These are phyloP conservation scores for Caenorhabditis plicata DNA, from an alignment of 2,888 invertebrate genomes.

Conservation along the genomic window DNA sequence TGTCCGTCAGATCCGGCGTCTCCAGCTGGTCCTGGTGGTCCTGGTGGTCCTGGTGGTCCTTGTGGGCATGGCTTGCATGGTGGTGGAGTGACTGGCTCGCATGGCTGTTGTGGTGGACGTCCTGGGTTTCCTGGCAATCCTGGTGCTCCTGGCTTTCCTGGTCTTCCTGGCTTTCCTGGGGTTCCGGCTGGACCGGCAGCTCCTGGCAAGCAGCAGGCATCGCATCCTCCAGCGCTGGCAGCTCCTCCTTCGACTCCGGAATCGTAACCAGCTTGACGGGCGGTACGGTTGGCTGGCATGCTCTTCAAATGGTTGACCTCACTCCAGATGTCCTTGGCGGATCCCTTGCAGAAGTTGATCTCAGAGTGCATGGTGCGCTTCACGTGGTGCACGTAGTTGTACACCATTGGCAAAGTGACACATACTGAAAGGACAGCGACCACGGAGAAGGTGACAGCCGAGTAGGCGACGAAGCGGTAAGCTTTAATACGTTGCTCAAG, in stretches of 20 bases:
- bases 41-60: slow-evolving; percentile 53
- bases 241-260: slow-evolving; percentile 33
- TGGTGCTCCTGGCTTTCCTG: slow-evolving; percentile 54
- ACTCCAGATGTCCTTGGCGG: slow-evolving; percentile 44
- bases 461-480: slow-evolving; percentile 15
- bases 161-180: slow-evolving; percentile 40
- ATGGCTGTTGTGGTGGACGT: slow-evolving; percentile 47
- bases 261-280: slow-evolving; percentile 51
- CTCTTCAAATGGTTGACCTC: slow-evolving; percentile 49
- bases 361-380: slow-evolving; percentile 33
- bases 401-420: slow-evolving; percentile 39
- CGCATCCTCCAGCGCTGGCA: slow-evolving; percentile 43
- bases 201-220: slow-evolving; percentile 55
- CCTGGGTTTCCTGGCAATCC: slow-evolving; percentile 55
- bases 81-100: slow-evolving; percentile 55
- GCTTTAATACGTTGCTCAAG: slow-evolving; percentile 9
- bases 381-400: slow-evolving; percentile 38
- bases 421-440: slow-evolving; percentile 30
- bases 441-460: slow-evolving; percentile 18
- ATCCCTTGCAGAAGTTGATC: slow-evolving; percentile 44
- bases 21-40: slow-evolving; percentile 45
- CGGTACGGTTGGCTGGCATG: slow-evolving; percentile 48
- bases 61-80: slow-evolving; percentile 52
- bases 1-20: slow-evolving; percentile 41
- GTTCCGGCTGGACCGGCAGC: slow-evolving; percentile 43